phyloP scores from a whole-genome alignment of 2,797 vertebrate genomes.

The Pangasius sanitwongsei region DNA sequence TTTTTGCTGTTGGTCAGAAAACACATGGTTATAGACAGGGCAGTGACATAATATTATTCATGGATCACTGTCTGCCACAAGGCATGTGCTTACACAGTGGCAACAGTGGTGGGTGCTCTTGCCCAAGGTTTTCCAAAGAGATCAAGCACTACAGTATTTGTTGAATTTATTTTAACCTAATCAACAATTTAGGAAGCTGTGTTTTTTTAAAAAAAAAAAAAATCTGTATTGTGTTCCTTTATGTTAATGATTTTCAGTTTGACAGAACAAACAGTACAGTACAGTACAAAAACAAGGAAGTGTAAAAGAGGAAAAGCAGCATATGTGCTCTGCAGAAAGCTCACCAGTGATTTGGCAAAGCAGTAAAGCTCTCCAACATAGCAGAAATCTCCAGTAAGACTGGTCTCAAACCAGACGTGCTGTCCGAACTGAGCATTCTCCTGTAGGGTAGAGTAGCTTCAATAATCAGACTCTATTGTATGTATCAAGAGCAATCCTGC shows the following conservation, averaged over 20 bases:
- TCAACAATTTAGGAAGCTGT: not conserved
- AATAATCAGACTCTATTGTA: not conserved
- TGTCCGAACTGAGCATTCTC: slow-evolving; percentile 91
- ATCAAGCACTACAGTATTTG: not conserved
- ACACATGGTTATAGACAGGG: slow-evolving; percentile 6
- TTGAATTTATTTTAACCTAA: not conserved
- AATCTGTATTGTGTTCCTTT: not conserved
- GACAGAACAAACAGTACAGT: not conserved
- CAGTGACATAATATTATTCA: not conserved
- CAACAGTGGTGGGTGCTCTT: slow-evolving; percentile 47
- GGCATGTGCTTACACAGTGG: slow-evolving; percentile 11
- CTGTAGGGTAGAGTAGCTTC: slow-evolving; percentile 67
- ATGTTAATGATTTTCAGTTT: not conserved
- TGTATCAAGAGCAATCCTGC: not conserved
- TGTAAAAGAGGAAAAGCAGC: slow-evolving; percentile 25
- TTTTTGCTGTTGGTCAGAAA: slow-evolving; percentile 82
- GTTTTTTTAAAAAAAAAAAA: not conserved
- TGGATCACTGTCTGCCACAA: not conserved
- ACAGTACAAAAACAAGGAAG: not conserved
- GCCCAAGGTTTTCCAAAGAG: not conserved
- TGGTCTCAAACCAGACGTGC: slow-evolving; percentile 96
- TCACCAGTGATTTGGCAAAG: slow-evolving; percentile 90
- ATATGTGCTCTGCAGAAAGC: slow-evolving; percentile 54
- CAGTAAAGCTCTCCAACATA: slow-evolving; percentile 95
- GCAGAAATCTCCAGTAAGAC: slow-evolving; percentile 92